phyloP scores from a whole-genome alignment of 2,888 invertebrate genomes.

The Isotomurus palustris region DNA sequence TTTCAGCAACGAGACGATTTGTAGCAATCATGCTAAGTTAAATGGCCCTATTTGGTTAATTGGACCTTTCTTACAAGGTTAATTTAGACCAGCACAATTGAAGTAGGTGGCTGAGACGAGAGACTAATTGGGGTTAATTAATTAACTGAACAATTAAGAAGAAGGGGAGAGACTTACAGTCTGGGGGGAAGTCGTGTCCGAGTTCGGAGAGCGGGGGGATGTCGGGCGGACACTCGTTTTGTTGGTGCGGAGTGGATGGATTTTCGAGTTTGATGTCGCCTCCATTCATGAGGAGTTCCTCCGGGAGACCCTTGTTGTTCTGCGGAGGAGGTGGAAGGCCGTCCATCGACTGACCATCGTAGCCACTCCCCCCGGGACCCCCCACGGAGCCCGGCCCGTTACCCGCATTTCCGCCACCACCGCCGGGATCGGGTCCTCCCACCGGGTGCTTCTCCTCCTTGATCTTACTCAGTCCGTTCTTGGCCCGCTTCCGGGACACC shows the following conservation, averaged over 20 bases:
- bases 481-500: constrained; percentile 41
- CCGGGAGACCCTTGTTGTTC: constrained; percentile 37
- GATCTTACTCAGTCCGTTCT: constrained; percentile 45
- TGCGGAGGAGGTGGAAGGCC: constrained; percentile 36
- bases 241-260: constrained; percentile 44
- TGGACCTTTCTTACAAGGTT: too few relatives aligned
- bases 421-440: constrained; percentile 34
- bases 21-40: too few relatives aligned
- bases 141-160: too few relatives aligned
- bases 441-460: constrained; percentile 45
- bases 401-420: constrained; percentile 31
- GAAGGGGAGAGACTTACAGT: constrained; percentile 42
- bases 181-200: constrained; percentile 44
- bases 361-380: constrained; percentile 25
- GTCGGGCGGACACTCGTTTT: constrained; percentile 44
- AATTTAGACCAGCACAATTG: too few relatives aligned
- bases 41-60: too few relatives aligned
- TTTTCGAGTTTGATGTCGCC: constrained; percentile 46
- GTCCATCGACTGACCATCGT: constrained; percentile 38
- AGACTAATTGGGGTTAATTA: too few relatives aligned
- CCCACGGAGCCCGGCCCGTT: neutral
- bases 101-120: too few relatives aligned
- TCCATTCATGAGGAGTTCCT: constrained; percentile 46
- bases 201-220: constrained; percentile 44
- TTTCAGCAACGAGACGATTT: too few relatives aligned